Conservation (phyloP, 2,797 vertebrate genomes). For the Leptoclinus maculatus region DNA sequence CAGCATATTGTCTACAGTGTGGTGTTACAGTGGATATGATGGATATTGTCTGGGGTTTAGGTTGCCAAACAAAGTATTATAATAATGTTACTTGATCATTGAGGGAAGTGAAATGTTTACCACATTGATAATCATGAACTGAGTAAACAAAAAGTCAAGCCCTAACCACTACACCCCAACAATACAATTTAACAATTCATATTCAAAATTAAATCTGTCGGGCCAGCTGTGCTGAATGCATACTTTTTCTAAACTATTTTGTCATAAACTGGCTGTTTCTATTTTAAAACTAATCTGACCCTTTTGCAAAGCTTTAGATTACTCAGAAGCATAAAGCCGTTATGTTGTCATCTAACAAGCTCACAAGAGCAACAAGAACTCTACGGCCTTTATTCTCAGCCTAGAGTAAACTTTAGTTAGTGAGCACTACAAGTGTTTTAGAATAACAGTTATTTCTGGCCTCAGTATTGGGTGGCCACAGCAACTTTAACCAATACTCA, state of each 20-base stretch:
- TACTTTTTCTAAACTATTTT: not conserved
- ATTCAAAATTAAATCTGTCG: not conserved
- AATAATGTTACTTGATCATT: not conserved
- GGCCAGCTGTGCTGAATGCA: not conserved
- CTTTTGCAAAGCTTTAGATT: constrained; percentile 9
- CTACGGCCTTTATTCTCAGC: not conserved
- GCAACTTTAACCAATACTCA: not conserved
- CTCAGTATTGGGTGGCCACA: not conserved
- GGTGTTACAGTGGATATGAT: not conserved
- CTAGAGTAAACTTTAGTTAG: not conserved
- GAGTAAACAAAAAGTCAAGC: not conserved
- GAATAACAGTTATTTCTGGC: not conserved
- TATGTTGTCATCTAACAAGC: constrained; percentile 12
- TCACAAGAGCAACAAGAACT: not conserved
- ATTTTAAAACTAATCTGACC: not conserved
- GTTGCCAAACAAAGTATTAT: not conserved
- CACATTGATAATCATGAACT: not conserved
- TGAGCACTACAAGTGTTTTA: constrained; percentile 2
- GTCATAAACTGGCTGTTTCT: not conserved
- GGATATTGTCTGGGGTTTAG: not conserved
- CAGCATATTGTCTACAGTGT: not conserved
- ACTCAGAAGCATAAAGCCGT: constrained; percentile 3
- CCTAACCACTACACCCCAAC: not conserved
- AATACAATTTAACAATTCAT: not conserved
- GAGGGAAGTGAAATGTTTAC: not conserved